Conservation (phyloP, 2,113 vertebrate genomes). For the Orientallactaga bullata region DNA sequence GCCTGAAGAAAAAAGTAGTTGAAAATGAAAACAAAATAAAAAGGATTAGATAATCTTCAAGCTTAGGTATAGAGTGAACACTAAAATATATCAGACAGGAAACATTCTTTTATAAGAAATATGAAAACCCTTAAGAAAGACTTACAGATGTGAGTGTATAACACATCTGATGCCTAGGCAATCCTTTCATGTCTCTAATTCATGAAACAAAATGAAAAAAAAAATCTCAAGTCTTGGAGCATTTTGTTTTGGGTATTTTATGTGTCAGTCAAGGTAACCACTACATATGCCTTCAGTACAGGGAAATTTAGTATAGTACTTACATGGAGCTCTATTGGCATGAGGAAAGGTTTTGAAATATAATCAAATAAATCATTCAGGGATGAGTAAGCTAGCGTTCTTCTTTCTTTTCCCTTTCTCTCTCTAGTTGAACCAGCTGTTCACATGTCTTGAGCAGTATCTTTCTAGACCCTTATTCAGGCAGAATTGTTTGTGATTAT, state of each 20-base stretch:
- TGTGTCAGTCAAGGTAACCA: slow-evolving; percentile 24
- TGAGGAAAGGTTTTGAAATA: slow-evolving; percentile 56
- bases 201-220: slow-evolving; percentile 60
- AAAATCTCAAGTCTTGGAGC: slow-evolving; percentile 43
- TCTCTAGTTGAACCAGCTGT: not conserved
- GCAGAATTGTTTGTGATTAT: slow-evolving; percentile 19
- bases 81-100: slow-evolving; percentile 69
- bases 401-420: not conserved
- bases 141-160: slow-evolving; percentile 72
- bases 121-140: slow-evolving; percentile 71
- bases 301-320: slow-evolving; percentile 62
- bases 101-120: slow-evolving; percentile 75
- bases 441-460: slow-evolving; percentile 6
- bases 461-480: not conserved
- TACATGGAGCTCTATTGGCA: slow-evolving; percentile 54
- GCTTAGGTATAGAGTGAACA: slow-evolving; percentile 69
- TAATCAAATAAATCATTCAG: slow-evolving; percentile 69
- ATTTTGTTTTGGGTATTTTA: slow-evolving; percentile 71
- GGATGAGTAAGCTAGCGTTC: slow-evolving; percentile 48
- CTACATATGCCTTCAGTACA: slow-evolving; percentile 41
- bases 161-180: slow-evolving; percentile 71
- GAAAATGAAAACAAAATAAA: slow-evolving; percentile 66
- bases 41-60: slow-evolving; percentile 71
- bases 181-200: slow-evolving; percentile 76
- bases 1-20: slow-evolving; percentile 61